phyloP scores from a whole-genome alignment of 2,888 invertebrate genomes.

The Brassicogethes aeneus region DNA sequence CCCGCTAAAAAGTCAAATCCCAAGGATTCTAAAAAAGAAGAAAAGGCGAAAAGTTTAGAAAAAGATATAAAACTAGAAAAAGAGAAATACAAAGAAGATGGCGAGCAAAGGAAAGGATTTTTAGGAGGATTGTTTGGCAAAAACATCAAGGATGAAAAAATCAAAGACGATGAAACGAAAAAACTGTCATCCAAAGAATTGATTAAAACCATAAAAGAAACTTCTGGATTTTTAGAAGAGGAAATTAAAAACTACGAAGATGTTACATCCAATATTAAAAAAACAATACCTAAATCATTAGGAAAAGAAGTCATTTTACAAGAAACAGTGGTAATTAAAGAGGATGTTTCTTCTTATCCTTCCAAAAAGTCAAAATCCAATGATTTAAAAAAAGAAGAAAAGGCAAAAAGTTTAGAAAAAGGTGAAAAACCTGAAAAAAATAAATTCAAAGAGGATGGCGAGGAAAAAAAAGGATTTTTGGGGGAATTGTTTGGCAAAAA shows the following conservation, averaged over 20 bases:
- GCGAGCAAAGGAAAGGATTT: conserved; percentile 17
- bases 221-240: conserved; percentile 17
- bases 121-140: conserved; percentile 26
- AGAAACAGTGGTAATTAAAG: background rate
- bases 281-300: background rate
- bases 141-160: conserved; percentile 21
- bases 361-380: background rate
- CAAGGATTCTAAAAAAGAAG: conserved; percentile 1
- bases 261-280: conserved; percentile 13
- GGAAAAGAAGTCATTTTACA: conserved; percentile 2
- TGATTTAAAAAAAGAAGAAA: background rate
- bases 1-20: background rate
- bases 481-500: conserved; percentile 17
- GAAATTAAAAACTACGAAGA: conserved; percentile 22
- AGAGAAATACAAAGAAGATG: conserved; percentile 8
- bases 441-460: background rate
- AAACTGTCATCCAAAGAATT: conserved; percentile 12
- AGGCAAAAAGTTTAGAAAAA: conserved; percentile 15
- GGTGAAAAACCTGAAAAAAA: conserved; percentile 13
- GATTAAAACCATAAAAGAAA: conserved; percentile 17
- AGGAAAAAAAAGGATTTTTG: background rate
- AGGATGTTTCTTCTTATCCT: background rate
- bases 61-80: too few relatives aligned
- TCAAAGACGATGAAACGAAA: conserved; percentile 5
- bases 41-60: too few relatives aligned